A percentile compares a stretch with the other conserved stretches of the same genome.
These are phyloP conservation scores for Didymodactylos carnosus DNA, from an alignment of 2,888 invertebrate species.

Conservation along the genomic window DNA sequence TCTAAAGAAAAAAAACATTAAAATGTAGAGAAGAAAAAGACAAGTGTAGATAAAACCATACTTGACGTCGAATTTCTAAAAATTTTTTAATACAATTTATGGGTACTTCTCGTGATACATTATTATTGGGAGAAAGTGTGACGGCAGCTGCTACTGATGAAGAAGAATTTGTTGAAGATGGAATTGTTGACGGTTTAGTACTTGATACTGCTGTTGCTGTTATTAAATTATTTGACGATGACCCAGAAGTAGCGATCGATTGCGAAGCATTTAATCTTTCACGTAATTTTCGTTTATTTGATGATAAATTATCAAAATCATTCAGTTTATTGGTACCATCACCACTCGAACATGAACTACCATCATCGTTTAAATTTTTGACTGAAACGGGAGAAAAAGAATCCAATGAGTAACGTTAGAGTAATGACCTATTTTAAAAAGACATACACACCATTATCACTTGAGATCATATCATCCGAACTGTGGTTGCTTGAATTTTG, in stretches of 20 bases:
- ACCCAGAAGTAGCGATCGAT: not conserved
- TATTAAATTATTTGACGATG: not conserved
- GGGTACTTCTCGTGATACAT: not conserved
- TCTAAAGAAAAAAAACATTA: no score
- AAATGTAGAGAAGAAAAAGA: no score
- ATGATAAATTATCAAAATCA: not conserved
- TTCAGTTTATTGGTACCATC: no score
- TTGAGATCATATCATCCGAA: not conserved
- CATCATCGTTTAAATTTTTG: not conserved
- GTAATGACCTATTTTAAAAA: no score
- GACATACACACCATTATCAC: not conserved
- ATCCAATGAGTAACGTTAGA: no score
- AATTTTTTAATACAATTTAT: not conserved
- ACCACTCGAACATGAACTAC: not conserved
- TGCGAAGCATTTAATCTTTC: not conserved
- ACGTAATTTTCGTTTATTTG: constrained; percentile 2
- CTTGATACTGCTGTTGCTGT: not conserved
- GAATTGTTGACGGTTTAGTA: no score
- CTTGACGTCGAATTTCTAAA: not conserved
- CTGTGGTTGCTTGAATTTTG: no score
- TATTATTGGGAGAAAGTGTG: not conserved
- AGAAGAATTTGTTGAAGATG: not conserved
- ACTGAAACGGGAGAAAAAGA: no score
- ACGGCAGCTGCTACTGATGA: not conserved
- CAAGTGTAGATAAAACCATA: no score